Evolutionary conservation across 2,797 vertebrate species (phyloP).

Genomic region (Acrossocheilus wenchowensis): DNA sequence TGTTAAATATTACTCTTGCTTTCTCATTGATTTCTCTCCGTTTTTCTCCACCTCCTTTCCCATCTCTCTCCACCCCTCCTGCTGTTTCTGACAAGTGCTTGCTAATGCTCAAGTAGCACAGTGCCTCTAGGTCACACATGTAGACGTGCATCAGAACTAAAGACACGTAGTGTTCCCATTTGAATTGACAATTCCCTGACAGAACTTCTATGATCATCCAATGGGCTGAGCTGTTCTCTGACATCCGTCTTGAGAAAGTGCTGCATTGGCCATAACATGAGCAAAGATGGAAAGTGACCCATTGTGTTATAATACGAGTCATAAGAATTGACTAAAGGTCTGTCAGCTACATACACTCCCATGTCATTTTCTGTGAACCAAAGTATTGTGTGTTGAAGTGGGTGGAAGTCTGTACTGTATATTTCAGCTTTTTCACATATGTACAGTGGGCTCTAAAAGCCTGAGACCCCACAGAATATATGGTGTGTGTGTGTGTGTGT

Average conservation of each 20-base stretch:
- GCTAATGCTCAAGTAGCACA: conserved; percentile 67
- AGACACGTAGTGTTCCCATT: conserved; percentile 61
- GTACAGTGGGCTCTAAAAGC: background rate
- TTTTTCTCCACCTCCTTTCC: conserved; percentile 46
- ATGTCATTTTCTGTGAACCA: conserved; percentile 55
- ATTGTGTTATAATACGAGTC: conserved; percentile 51
- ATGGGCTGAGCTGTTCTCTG: conserved; percentile 62
- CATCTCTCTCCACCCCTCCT: conserved; percentile 29
- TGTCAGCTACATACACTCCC: conserved; percentile 53
- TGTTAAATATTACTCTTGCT: conserved; percentile 30
- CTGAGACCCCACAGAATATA: background rate
- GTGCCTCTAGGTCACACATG: conserved; percentile 65
- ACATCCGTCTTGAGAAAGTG: conserved; percentile 59
- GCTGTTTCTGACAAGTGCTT: conserved; percentile 58
- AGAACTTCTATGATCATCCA: conserved; percentile 51
- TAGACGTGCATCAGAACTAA: conserved; percentile 57
- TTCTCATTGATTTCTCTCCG: conserved; percentile 47
- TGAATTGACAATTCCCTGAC: conserved; percentile 66
- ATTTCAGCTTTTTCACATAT: background rate
- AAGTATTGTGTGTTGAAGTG: conserved; percentile 58
- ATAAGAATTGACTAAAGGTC: conserved; percentile 52
- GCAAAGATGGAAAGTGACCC: conserved; percentile 51
- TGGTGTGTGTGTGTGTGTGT: background rate
- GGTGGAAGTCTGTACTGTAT: conserved; percentile 50
- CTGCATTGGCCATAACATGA: conserved; percentile 32